Conservation (phyloP, 2,888 invertebrate genomes). For the Dinocampus coccinellae region DNA sequence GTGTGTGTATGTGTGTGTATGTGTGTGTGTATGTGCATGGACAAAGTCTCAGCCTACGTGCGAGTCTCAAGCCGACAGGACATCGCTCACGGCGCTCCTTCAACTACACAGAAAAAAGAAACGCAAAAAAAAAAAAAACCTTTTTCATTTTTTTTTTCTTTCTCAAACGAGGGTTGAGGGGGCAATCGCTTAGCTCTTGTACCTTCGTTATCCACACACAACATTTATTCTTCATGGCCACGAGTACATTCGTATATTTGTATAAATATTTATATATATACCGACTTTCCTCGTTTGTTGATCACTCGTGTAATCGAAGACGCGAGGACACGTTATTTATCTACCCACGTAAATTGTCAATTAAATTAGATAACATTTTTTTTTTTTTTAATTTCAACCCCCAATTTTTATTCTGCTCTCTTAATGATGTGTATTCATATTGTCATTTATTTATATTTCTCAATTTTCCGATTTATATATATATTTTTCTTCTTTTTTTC, state of each 20-base stretch:
- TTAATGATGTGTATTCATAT: too few relatives aligned
- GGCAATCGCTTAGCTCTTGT: constrained; percentile 63
- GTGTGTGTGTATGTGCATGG: not conserved
- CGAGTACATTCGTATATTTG: constrained; percentile 34
- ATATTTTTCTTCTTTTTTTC: too few relatives aligned
- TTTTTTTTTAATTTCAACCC: not conserved
- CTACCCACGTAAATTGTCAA: constrained; percentile 26
- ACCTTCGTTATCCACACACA: constrained; percentile 64
- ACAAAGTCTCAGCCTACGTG: constrained; percentile 50
- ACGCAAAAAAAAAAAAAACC: too few relatives aligned
- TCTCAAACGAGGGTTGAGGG: constrained; percentile 36
- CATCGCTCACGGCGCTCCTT: constrained; percentile 63
- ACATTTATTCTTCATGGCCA: constrained; percentile 61
- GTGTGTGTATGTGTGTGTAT: constrained; percentile 44
- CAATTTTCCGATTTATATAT: not conserved
- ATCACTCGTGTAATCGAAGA: constrained; percentile 59
- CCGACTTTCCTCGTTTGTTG: constrained; percentile 27
- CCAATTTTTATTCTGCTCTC: not conserved
- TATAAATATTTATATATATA: not conserved
- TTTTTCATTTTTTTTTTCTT: constrained; percentile 25
- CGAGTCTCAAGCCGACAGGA: constrained; percentile 57
- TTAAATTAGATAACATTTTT: not conserved
- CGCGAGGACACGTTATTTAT: constrained; percentile 59
- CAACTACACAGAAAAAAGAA: constrained; percentile 37
- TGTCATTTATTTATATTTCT: not conserved